Evolutionary conservation across 2,113 vertebrate species (phyloP).

Genomic region (Todiramphus saurophagus): DNA sequence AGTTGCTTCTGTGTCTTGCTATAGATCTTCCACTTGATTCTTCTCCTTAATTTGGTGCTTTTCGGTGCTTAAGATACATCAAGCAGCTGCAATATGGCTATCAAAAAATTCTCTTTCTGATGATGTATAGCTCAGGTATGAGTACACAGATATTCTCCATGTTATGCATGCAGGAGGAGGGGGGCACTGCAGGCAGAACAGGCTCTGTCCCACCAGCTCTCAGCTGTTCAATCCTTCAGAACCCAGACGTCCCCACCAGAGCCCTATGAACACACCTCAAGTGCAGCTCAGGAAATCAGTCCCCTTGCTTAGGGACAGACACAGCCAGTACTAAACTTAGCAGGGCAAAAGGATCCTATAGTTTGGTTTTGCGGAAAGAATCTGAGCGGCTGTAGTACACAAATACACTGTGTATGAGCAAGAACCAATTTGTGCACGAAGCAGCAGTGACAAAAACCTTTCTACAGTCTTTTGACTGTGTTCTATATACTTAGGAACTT

Average conservation of each 20-base stretch:
- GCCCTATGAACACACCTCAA: not conserved
- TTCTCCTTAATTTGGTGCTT: not conserved
- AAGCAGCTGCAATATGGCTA: not conserved
- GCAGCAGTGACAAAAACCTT: not conserved
- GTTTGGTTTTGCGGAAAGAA: not conserved
- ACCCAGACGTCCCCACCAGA: no score
- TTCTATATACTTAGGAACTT: not conserved
- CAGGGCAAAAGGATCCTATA: not conserved
- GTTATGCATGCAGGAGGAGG: rapidly evolving
- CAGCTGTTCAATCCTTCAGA: not conserved
- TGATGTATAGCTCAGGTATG: not conserved
- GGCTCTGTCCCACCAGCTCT: not conserved
- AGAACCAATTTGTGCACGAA: not conserved
- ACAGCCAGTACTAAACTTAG: not conserved
- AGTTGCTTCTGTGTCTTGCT: not conserved
- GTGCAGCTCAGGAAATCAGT: not conserved
- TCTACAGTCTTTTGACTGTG: not conserved
- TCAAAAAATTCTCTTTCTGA: not conserved
- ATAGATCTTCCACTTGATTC: not conserved
- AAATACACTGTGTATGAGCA: not conserved
- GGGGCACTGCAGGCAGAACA: rapidly evolving
- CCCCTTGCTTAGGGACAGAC: not conserved
- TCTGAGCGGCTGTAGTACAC: no score
- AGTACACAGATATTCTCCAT: rapidly evolving
- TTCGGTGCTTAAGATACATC: not conserved